A percentile compares a stretch with the other conserved stretches of the same genome.
Evolutionary conservation across 2,888 invertebrate genomes (phyloP).

Genomic region (Nomada fabriciana): DNA sequence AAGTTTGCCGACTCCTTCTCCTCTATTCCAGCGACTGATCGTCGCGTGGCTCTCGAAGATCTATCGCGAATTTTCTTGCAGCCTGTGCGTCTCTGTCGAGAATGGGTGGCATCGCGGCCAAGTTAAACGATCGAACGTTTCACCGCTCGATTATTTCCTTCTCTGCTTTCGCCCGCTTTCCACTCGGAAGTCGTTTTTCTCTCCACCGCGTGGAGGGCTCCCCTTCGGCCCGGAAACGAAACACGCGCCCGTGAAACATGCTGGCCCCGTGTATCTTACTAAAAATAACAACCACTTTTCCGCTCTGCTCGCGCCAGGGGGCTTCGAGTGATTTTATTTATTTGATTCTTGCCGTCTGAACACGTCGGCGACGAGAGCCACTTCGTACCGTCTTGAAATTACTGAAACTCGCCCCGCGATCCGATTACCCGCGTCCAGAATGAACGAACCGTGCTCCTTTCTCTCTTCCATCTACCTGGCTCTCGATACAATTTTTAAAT

Average conservation of each 20-base stretch:
- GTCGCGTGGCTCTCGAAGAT: neutral
- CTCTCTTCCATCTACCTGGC: too few species aligned
- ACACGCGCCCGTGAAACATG: constrained; percentile 28
- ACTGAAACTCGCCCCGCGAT: neutral
- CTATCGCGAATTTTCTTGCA: neutral
- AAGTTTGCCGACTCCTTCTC: neutral
- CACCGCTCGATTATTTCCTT: neutral
- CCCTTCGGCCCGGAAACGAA: constrained; percentile 20
- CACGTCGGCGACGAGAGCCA: neutral
- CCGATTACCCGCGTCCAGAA: neutral
- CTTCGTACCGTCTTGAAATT: neutral
- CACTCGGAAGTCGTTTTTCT: constrained; percentile 1
- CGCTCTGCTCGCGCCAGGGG: constrained; percentile 4
- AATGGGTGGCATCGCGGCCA: neutral
- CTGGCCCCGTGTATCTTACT: constrained; percentile 40
- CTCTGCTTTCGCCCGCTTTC: neutral
- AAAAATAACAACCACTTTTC: constrained; percentile 63
- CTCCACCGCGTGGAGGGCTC: neutral
- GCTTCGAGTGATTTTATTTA: constrained; percentile 49
- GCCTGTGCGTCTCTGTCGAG: neutral
- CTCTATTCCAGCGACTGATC: neutral
- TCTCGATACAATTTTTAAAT: neutral
- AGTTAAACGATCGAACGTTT: neutral
- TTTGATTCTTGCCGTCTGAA: constrained; percentile 26
- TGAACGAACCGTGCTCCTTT: neutral